phyloP scores from a whole-genome alignment of 2,113 vertebrate species.

The Gracilinanus agilis region DNA sequence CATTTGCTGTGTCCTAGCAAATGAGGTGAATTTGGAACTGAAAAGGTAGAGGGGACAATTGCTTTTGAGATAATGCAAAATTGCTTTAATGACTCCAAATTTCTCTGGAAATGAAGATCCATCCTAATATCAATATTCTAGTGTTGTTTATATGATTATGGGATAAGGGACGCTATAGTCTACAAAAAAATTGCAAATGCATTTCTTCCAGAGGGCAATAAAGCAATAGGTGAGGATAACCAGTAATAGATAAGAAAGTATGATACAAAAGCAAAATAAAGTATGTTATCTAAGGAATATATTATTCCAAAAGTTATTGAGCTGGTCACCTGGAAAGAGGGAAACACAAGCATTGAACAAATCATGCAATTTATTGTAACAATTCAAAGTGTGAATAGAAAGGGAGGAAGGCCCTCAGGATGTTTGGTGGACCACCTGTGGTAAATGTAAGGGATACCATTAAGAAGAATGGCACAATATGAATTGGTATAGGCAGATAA shows the following conservation, averaged over 20 bases:
- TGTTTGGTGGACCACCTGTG: too few relatives aligned
- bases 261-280: background rate
- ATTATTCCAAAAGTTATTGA: background rate
- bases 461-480: background rate
- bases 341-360: too few relatives aligned
- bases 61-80: background rate
- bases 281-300: background rate
- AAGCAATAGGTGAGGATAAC: background rate
- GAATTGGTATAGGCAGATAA: background rate
- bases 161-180: background rate
- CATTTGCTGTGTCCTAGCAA: background rate
- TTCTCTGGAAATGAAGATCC: background rate
- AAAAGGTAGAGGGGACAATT: background rate
- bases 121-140: background rate
- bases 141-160: background rate
- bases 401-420: background rate
- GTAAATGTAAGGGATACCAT: too few relatives aligned
- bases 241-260: background rate
- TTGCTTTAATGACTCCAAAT: too few relatives aligned
- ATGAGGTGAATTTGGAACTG: background rate
- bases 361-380: background rate
- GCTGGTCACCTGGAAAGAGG: too few relatives aligned
- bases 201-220: background rate
- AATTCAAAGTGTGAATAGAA: background rate
- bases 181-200: background rate